phyloP scores from a whole-genome alignment of 2,113 vertebrate genomes.

The Apeltes quadracus region DNA sequence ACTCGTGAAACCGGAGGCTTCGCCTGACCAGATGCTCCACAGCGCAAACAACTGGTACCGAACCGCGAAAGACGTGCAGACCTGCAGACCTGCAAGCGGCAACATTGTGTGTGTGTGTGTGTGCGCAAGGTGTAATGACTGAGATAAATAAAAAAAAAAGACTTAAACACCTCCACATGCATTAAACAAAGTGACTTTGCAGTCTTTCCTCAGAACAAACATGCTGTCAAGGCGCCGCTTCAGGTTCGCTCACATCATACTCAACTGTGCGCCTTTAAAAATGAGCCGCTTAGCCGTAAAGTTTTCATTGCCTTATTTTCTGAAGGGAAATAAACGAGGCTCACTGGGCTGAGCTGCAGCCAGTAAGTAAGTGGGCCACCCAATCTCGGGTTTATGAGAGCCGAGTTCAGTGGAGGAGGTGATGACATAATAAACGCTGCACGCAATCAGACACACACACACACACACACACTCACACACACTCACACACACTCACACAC shows the following conservation, averaged over 20 bases:
- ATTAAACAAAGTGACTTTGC: too few relatives aligned
- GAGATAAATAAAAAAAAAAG: conserved; percentile 13
- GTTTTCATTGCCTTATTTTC: conserved; percentile 34
- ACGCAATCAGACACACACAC: neutral
- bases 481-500: neutral
- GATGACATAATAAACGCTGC: conserved; percentile 23
- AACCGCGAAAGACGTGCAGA: too few relatives aligned
- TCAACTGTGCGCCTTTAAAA: neutral
- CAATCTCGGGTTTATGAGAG: neutral
- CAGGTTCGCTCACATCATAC: neutral
- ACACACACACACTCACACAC: neutral
- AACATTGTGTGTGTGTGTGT: conserved; percentile 15
- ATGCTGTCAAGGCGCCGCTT: conserved; percentile 9
- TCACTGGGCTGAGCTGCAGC: conserved; percentile 6
- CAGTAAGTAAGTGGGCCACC: conserved; percentile 2
- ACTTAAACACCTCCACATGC: too few relatives aligned
- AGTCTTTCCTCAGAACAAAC: too few relatives aligned
- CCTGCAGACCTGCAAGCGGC: too few relatives aligned
- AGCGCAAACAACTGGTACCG: too few relatives aligned
- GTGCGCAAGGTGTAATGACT: neutral
- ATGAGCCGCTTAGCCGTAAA: conserved; percentile 1
- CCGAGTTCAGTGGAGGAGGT: neutral
- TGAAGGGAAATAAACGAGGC: neutral
- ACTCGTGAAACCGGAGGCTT: conserved; percentile 11
- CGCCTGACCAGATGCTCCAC: conserved; percentile 10